Evolutionary conservation across 2,797 vertebrate genomes (phyloP), one percentile per base, ranked within the genome.

Genomic region (Enteromius viviparus): DNA sequence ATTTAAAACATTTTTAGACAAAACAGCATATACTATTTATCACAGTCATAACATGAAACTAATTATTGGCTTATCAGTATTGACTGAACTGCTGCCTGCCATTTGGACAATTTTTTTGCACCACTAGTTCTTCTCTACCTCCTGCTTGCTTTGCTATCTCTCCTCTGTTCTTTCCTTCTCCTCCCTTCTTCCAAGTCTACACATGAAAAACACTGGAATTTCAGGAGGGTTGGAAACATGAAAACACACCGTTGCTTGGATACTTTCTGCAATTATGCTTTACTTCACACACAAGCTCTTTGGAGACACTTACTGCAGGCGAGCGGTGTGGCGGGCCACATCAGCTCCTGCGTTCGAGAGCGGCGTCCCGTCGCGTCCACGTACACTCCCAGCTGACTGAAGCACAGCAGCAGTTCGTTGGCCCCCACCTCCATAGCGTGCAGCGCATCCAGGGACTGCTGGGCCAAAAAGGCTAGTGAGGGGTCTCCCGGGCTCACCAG

Each of bases 241-340:
- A 9, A 66, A 42, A 75, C 74, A 68, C 34, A 78, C 17, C 3
- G 34, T 81, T 62, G 37, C 66, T 47, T 71, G 11, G 78, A n/a
- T 40, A 69, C 65, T 26, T 45, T n/a, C 3, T 11, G 19, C 9
- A 49, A 69, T 68, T 17, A 69, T 7, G 21, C 19, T n/a, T 69
- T 7, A 9, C 60, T 80, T 47, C 69, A 40, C 40, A 47, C 55
- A 65, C 58, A 40, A 72, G 9, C 6, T 42, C 47, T 29, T 66
- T 84, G 72, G 19, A 74, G n/a, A 91, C 93, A 97, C 98, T 85
- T 97, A 99, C 98, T 97, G 94, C 97, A 99, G 80, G 98, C 97
- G 3, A 97, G 92, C 15, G 97, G 97, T 51, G 94, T 94, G 84
- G 97, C 96, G 64, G 98, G 97, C 98, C 98, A 99, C 98, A 99